These are phyloP conservation scores for Lithophane semibrunnea DNA, from an alignment of 2,888 invertebrate species.

Conservation along the genomic window DNA sequence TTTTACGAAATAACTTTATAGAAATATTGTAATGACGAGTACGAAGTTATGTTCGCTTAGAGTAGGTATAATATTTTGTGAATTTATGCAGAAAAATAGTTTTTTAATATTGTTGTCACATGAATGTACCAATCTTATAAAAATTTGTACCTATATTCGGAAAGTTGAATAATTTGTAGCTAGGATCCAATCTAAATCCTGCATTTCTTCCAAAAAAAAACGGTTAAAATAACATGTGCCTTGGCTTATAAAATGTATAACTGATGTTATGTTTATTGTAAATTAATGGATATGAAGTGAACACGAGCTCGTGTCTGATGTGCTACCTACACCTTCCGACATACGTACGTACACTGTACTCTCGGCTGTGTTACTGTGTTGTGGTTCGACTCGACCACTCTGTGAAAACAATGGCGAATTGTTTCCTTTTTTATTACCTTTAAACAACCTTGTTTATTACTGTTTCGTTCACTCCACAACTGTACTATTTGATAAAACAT, in stretches of 20 bases:
- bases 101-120: constrained; percentile 91
- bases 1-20: constrained; percentile 88
- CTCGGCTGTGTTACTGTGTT: constrained; percentile 35
- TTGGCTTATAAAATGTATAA: constrained; percentile 87
- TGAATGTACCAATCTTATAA: constrained; percentile 90
- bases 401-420: constrained; percentile 38
- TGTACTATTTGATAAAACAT: constrained; percentile 12
- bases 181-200: constrained; percentile 90
- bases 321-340: constrained; percentile 76
- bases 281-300: constrained; percentile 75
- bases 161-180: constrained; percentile 90
- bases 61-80: constrained; percentile 89
- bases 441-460: constrained; percentile 41
- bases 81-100: constrained; percentile 90
- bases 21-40: constrained; percentile 86
- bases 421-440: constrained; percentile 41
- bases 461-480: constrained; percentile 38
- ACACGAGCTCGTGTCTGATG: constrained; percentile 77
- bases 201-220: constrained; percentile 87
- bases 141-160: constrained; percentile 90
- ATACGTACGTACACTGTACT: constrained; percentile 55
- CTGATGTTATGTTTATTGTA: constrained; percentile 84
- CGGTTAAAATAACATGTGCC: constrained; percentile 87
- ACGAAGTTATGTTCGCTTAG: constrained; percentile 89
- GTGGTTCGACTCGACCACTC: constrained; percentile 30